Percentiles rank a stretch among this genome's conserved stretches.
These are phyloP conservation scores for Haemorhous mexicanus DNA, from an alignment of 2,113 vertebrate genomes.

Conservation along the genomic window DNA sequence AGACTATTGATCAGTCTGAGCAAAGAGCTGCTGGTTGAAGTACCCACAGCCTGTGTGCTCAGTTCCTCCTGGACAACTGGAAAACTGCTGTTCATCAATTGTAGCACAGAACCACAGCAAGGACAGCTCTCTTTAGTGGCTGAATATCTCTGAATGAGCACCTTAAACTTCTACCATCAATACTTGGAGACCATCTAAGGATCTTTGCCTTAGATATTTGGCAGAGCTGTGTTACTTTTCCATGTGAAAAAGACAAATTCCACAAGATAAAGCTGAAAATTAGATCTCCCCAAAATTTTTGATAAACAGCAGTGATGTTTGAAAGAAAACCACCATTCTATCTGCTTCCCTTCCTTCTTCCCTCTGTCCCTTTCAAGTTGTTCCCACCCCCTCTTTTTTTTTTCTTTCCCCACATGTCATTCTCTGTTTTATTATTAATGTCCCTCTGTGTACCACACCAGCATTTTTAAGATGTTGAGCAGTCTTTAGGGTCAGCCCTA, in stretches of 20 bases:
- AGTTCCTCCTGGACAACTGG: neutral
- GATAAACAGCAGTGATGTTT: neutral
- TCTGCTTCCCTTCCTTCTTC: neutral
- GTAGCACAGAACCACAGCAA: neutral
- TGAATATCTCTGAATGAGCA: neutral
- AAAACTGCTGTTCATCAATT: neutral
- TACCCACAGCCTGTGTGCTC: neutral
- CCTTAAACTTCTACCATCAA: neutral
- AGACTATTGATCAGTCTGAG: neutral
- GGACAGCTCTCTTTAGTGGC: neutral
- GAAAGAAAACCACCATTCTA: neutral
- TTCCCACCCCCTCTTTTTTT: accelerated
- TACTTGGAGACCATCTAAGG: neutral
- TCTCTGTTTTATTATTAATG: neutral
- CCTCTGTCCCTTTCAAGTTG: neutral
- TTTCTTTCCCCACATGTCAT: accelerated
- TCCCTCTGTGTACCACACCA: neutral
- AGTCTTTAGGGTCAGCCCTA: neutral
- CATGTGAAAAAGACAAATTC: neutral
- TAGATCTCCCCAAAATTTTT: neutral
- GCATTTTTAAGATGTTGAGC: neutral
- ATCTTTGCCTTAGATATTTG: neutral
- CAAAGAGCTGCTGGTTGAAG: neutral
- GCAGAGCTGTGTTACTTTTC: neutral
- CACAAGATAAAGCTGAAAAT: neutral